These are phyloP conservation scores for Charanyca ferruginea DNA, from an alignment of 2,888 invertebrate genomes.

Conservation along the genomic window DNA sequence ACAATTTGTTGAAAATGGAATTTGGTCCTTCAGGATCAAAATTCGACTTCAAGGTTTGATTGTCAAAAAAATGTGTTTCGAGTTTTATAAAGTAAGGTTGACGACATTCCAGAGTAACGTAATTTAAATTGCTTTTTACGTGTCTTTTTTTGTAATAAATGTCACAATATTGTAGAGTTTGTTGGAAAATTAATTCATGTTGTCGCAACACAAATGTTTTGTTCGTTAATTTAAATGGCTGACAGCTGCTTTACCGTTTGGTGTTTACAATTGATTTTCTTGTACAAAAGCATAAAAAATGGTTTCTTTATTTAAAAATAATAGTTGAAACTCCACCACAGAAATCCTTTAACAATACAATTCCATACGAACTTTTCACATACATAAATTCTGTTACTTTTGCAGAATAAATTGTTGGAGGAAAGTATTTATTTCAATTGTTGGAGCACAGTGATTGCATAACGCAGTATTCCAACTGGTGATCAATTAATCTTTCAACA, in stretches of 20 bases:
- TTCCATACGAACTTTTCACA: conserved; percentile 17
- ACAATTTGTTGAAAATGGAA: conserved; percentile 29
- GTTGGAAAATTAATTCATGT: not conserved
- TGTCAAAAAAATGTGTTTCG: not conserved
- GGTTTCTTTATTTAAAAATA: not conserved
- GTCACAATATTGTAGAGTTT: no score
- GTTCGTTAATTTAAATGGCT: not conserved
- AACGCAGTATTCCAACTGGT: conserved; percentile 47
- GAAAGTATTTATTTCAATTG: conserved; percentile 54
- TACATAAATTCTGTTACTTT: conserved; percentile 50
- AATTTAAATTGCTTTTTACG: not conserved
- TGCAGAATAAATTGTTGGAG: conserved; percentile 49
- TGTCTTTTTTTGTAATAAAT: not conserved
- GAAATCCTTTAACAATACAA: conserved; percentile 30
- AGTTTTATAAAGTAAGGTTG: not conserved
- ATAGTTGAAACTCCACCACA: not conserved
- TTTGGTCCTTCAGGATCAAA: conserved; percentile 12
- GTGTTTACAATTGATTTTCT: not conserved
- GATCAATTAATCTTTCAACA: conserved; percentile 63
- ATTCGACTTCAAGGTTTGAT: not conserved
- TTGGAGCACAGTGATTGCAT: conserved; percentile 50
- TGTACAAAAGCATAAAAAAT: not conserved
- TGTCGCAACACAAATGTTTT: not conserved
- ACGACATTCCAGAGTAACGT: not conserved
- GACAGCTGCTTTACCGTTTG: not conserved